Evolutionary conservation across 2,888 invertebrate species (phyloP).

Genomic region (Mythimna pallens): DNA sequence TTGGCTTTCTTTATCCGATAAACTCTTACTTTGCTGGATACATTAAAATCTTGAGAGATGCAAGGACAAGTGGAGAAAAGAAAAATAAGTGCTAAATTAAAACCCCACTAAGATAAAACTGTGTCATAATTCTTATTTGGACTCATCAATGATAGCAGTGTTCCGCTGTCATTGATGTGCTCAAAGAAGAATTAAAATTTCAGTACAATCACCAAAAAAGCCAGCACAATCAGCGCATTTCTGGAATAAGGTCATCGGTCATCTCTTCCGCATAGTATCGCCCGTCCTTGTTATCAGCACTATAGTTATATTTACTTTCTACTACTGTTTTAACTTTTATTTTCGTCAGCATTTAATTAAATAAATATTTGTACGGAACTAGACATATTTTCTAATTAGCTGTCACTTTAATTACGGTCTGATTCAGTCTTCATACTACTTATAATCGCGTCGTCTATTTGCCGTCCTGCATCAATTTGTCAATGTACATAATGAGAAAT

Average conservation of each 20-base stretch:
- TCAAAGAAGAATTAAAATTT: constrained; percentile 6
- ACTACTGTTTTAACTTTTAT: constrained; percentile 37
- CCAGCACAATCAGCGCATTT: constrained; percentile 17
- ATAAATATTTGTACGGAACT: not conserved
- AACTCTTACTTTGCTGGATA: not conserved
- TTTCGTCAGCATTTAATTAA: constrained; percentile 7
- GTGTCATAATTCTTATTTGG: not conserved
- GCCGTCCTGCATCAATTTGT: not conserved
- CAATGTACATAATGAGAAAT: not conserved
- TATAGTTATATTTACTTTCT: constrained; percentile 24
- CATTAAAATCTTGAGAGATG: not conserved
- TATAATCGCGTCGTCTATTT: not conserved
- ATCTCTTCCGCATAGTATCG: constrained; percentile 54
- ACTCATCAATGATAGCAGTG: constrained; percentile 8
- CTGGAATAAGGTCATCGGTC: constrained; percentile 57
- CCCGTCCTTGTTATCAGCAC: constrained; percentile 52
- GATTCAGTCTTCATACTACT: not conserved
- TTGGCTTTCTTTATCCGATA: not conserved
- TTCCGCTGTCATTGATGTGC: not conserved
- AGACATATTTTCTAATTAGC: not conserved
- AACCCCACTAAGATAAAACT: not conserved
- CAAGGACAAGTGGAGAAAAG: no score
- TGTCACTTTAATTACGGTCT: constrained; percentile 9
- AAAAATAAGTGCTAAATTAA: not conserved
- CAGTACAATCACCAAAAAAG: constrained; percentile 5